Base-by-base conservation (phyloP, 1,140 invertebrate species). In the Bombus breviceps region DNA sequence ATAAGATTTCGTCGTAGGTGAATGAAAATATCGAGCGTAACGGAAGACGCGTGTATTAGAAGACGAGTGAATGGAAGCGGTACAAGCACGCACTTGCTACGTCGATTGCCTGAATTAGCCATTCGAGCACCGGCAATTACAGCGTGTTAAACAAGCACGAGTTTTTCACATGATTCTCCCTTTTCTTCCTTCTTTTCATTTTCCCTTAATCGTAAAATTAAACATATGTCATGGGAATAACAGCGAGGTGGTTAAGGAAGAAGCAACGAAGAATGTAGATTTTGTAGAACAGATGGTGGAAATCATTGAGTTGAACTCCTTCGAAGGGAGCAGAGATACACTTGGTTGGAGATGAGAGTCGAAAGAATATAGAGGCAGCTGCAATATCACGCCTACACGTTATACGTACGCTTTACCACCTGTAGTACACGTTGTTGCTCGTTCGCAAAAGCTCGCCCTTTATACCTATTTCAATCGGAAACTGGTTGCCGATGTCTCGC, bases 1-100 rank as follows among this genome's bases (percentile, higher is more conserved):
- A 80, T 78, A 75, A 43, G 88, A 75, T 85, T 83, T 75, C 75
- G 82, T 84, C 77, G 84, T 71, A 80, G 85, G 68, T 88, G 75
- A 72, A 75, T 86, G 82, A 86, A 75, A 64, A 64, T 66, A 62
- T 77, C 32, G 53, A 43, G 53, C n/a, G 57, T 81, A 74, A 85
- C 78, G 66, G 72, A 71, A 71, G 66, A 72, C n/a, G 83, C 62
- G 39, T 41, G 71, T 83, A 83, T 85, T 83, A 76, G 53, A 71
- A 57, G 69, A 74, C 68, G 53, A 72, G 77, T 87, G 86, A 87
- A 87, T 76, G 78, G 76, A 66, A 80, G 71, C 43, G 53, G 37
- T 10, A 47, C 43, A 41, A 71, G 69, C 66, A 37, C 71, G 59
- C 66, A 82, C 77, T 86, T 72, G 47, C 53, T 71, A 22, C 41